These are phyloP conservation scores for Dascillus cervinus DNA, from an alignment of 2,888 invertebrate genomes.

Conservation along the genomic window DNA sequence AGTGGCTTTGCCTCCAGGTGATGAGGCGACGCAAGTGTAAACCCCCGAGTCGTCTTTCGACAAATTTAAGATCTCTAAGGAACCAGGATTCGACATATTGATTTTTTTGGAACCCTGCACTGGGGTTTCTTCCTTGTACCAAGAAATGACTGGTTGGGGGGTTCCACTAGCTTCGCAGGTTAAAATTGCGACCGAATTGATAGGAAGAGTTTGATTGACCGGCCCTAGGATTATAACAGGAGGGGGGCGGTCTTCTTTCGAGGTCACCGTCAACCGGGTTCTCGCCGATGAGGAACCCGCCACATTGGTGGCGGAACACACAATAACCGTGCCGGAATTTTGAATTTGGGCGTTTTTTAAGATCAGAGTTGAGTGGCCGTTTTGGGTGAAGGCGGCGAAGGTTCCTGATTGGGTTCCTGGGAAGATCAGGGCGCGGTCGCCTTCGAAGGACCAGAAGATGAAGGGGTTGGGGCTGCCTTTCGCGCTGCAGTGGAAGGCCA, in stretches of 20 bases:
- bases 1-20: slow-evolving; percentile 80
- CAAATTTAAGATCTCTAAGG: slow-evolving; percentile 66
- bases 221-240: slow-evolving; percentile 87
- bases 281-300: slow-evolving; percentile 76
- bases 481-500: slow-evolving; percentile 73
- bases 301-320: slow-evolving; percentile 81
- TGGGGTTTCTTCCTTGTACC: slow-evolving; percentile 74
- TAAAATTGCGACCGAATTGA: slow-evolving; percentile 77
- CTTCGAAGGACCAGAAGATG: slow-evolving; percentile 85
- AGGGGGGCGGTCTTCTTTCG: slow-evolving; percentile 76
- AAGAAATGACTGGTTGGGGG: slow-evolving; percentile 71
- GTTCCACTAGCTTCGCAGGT: slow-evolving; percentile 77
- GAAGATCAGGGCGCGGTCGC: slow-evolving; percentile 72
- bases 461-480: slow-evolving; percentile 77
- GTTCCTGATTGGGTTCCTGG: slow-evolving; percentile 68
- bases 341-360: slow-evolving; percentile 59
- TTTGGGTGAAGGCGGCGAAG: slow-evolving; percentile 59
- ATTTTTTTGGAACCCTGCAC: slow-evolving; percentile 60
- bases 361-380: slow-evolving; percentile 55
- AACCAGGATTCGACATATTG: slow-evolving; percentile 64
- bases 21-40: slow-evolving; percentile 78
- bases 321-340: slow-evolving; percentile 64
- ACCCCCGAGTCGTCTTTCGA: slow-evolving; percentile 60
- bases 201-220: slow-evolving; percentile 86
- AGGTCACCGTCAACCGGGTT: slow-evolving; percentile 69